A percentile compares a stretch with the other conserved stretches of the same genome.
phyloP scores from a whole-genome alignment of 2,113 vertebrate genomes.

The Aleadryas rufinucha region DNA sequence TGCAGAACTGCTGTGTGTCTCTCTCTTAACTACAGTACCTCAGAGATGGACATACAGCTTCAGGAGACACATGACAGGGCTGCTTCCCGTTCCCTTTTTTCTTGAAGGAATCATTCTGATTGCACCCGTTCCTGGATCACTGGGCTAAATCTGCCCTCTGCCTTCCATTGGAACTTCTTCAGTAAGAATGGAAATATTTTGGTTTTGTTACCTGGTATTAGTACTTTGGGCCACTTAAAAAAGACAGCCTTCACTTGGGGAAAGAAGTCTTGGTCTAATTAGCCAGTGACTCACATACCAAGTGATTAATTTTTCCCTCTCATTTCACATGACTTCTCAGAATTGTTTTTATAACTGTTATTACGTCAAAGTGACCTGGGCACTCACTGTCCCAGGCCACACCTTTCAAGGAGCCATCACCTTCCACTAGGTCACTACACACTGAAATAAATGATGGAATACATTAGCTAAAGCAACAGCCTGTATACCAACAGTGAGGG shows the following conservation, averaged over 20 bases:
- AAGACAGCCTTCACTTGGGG: neutral
- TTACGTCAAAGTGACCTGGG: neutral
- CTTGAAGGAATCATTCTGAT: neutral
- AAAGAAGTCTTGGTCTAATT: neutral
- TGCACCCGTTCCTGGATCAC: neutral
- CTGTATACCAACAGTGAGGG: neutral
- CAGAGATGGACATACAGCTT: neutral
- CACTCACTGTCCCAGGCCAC: neutral
- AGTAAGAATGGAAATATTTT: neutral
- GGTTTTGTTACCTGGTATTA: neutral
- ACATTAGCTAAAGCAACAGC: neutral
- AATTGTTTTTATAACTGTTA: neutral
- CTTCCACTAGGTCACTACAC: neutral
- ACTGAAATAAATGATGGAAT: neutral
- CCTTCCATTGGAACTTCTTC: neutral
- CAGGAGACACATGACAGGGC: neutral
- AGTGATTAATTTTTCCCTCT: neutral
- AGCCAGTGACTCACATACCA: neutral
- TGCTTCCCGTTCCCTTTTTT: neutral
- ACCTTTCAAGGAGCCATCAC: neutral
- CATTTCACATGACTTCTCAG: neutral
- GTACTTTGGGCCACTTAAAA: neutral
- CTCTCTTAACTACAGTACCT: neutral
- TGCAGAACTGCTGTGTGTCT: neutral
- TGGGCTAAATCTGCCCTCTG: neutral